phyloP scores from a whole-genome alignment of 2,113 vertebrate species.

The Garra rufa region DNA sequence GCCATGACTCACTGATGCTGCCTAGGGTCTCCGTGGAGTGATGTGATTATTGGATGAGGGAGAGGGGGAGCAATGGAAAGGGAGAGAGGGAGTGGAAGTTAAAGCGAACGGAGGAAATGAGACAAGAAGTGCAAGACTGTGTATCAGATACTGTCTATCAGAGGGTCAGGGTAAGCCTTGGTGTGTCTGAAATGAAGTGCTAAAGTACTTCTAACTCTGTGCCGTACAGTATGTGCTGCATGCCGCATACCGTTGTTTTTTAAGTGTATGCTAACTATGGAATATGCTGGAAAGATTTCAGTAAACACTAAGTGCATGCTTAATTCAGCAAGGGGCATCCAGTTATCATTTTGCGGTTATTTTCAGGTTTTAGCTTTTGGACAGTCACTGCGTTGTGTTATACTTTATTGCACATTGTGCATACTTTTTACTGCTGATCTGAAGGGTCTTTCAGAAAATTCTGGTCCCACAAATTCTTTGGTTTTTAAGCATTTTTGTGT shows the following conservation, averaged over 20 bases:
- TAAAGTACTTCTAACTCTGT: neutral
- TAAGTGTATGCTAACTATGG: neutral
- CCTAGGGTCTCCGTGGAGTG: conserved; percentile 33
- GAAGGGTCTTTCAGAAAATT: no score
- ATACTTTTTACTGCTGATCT: no score
- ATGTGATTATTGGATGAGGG: conserved; percentile 57
- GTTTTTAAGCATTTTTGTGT: no score
- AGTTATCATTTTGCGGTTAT: neutral
- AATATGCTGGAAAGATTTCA: neutral
- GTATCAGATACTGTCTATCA: conserved; percentile 29
- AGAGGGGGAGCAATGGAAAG: conserved; percentile 27
- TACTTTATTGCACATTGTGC: neutral
- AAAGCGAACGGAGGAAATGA: conserved; percentile 16
- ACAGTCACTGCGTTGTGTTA: neutral
- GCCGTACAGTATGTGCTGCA: neutral
- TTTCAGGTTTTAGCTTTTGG: neutral
- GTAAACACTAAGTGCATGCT: neutral
- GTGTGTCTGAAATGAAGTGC: neutral
- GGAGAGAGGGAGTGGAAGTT: conserved; percentile 23
- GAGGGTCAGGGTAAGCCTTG: neutral
- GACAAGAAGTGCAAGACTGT: conserved; percentile 33
- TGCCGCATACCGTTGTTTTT: neutral
- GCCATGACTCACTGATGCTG: conserved; percentile 54
- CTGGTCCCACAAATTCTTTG: no score
- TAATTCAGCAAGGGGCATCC: neutral